Evolutionary conservation across 2,888 invertebrate species (phyloP), one percentile per base, ranked within the genome.

Genomic region (Dolichomitus sp.): DNA sequence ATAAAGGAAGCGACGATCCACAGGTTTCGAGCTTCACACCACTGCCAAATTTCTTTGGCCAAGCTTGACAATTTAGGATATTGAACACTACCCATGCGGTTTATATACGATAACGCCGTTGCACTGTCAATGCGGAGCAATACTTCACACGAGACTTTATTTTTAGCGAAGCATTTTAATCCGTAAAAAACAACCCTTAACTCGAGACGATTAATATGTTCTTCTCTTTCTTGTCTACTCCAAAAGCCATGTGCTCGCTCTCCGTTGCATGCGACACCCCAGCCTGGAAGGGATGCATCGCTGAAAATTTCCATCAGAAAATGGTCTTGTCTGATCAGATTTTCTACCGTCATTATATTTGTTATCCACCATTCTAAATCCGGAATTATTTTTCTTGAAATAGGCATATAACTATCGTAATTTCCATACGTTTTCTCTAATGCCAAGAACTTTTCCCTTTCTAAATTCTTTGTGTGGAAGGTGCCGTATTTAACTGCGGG

Each of bases 231-330:
- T 45, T 54, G 7, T 7, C 42, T 45, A 30, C 42, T 70, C 57
- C 70, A 70, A 42, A 45, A 80, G 27, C 79, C 79, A 14, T 77
- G 65, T 23, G 80, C 48, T 19, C 4, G 63, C 3, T 59, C 23
- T 2, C 59, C 72, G 1, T 70, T 37, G n/a, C 76, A 78, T 2
- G 50, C 65, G 0, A 81, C 86, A 7, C 81, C 80, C 86, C 87
- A 87, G 6, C 87, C 84, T 30, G 82, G 78, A 11, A 78, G 17
- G 0, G 81, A 87, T 0, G 86, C 85, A 63, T 86, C 85, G n/a
- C 78, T 76, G 48, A 81, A 85, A 1, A 84, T 82, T 40, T 81
- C 80, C 80, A 82, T 23, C 5, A 50, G 19, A 23, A 59, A 84
- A 14, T 59, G 40, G 14, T 33, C 17, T n/a, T 23, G 23, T 59